Percentiles rank a stretch among this genome's conserved stretches.
phyloP scores from a whole-genome alignment of 2,797 vertebrate species.

The Enteromius trimaculatus region DNA sequence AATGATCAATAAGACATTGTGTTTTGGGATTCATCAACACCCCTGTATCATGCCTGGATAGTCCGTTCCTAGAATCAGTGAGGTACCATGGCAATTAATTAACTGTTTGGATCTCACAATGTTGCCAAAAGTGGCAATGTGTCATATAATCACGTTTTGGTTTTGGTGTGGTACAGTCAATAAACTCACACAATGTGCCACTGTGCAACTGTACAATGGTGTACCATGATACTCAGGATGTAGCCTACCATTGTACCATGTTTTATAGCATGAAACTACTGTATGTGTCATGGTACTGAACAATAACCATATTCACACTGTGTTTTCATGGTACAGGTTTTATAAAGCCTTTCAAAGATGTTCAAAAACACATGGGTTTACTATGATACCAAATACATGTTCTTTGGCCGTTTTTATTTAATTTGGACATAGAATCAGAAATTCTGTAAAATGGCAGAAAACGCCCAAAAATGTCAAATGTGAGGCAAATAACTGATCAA shows the following conservation, averaged over 20 bases:
- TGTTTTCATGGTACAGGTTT: neutral
- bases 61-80: conserved; percentile 56
- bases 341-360: neutral
- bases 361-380: neutral
- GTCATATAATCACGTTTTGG: neutral
- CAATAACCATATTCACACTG: neutral
- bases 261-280: neutral
- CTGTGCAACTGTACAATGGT: neutral
- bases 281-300: neutral
- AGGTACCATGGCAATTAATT: conserved; percentile 72
- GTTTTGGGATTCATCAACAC: conserved; percentile 8
- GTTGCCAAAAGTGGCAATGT: conserved; percentile 9
- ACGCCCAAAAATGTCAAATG: neutral
- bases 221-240: neutral
- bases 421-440: neutral
- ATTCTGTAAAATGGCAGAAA: neutral
- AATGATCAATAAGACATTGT: neutral
- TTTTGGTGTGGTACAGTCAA: neutral
- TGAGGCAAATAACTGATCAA: neutral
- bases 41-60: conserved; percentile 43
- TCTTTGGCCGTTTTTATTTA: neutral
- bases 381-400: neutral
- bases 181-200: neutral
- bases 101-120: conserved; percentile 57
- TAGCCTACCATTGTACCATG: neutral